A percentile compares a stretch with the other conserved stretches of the same genome.
phyloP scores from a whole-genome alignment of 2,113 vertebrate genomes.

The Orycteropus afer region DNA sequence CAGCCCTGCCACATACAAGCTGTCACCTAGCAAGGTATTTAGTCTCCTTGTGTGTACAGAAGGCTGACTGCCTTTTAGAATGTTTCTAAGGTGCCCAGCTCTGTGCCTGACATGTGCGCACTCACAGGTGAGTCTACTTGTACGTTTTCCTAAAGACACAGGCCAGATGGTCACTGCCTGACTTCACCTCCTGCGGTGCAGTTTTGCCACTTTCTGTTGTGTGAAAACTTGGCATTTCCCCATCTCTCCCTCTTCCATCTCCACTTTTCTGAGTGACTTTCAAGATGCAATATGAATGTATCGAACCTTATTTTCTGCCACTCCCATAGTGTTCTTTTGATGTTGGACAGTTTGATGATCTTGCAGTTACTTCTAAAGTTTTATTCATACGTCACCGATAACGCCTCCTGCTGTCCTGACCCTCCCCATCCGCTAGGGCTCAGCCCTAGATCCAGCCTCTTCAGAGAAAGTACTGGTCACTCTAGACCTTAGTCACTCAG shows the following conservation, averaged over 20 bases:
- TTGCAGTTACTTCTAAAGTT: neutral
- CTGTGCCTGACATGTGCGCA: accelerated
- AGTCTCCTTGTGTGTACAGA: neutral
- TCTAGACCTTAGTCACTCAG: too few species aligned
- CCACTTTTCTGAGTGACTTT: neutral
- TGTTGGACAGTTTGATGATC: neutral
- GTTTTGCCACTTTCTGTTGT: neutral
- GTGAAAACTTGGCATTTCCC: neutral
- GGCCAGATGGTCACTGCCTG: neutral
- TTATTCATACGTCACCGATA: neutral
- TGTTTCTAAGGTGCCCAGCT: neutral
- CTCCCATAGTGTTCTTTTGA: neutral
- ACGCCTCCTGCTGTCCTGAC: neutral
- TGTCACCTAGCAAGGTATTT: neutral
- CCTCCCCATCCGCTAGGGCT: neutral
- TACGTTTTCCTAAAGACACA: neutral
- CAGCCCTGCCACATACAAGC: neutral
- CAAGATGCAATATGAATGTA: neutral
- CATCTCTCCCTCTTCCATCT: neutral
- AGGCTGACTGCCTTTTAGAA: neutral
- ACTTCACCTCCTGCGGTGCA: neutral
- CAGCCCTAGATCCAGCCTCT: too few species aligned
- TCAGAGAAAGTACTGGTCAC: neutral
- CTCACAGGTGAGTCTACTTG: neutral
- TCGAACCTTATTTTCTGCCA: neutral